Conservation (phyloP, 2,113 vertebrate genomes). For the Channa argus region DNA sequence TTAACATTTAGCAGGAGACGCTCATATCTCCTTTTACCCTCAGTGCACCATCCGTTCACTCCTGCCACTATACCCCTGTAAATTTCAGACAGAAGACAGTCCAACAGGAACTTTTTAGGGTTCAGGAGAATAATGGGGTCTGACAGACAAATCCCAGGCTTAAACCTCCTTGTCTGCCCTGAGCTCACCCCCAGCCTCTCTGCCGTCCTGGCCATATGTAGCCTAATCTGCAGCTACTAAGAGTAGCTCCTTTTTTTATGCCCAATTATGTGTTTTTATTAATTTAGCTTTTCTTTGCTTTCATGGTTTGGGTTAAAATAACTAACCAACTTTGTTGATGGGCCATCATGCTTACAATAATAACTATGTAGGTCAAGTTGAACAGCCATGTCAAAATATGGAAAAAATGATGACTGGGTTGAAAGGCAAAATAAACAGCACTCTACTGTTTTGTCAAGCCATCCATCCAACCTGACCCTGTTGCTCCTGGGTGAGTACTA, state of each 20-base stretch:
- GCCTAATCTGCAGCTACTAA: slow-evolving; percentile 40
- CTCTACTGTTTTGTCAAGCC: too few relatives aligned
- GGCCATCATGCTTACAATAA: too few relatives aligned
- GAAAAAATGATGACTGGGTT: too few relatives aligned
- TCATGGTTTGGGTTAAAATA: too few relatives aligned
- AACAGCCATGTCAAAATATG: too few relatives aligned
- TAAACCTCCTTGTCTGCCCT: slow-evolving; percentile 58
- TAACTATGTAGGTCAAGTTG: too few relatives aligned
- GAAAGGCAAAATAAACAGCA: too few relatives aligned
- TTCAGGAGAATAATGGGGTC: slow-evolving; percentile 67
- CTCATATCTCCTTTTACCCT: slow-evolving; percentile 57
- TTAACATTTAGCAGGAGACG: slow-evolving; percentile 80
- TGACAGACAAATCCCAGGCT: slow-evolving; percentile 77
- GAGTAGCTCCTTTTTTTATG: slow-evolving; percentile 13
- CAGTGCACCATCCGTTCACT: slow-evolving; percentile 27
- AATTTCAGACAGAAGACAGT: slow-evolving; percentile 46
- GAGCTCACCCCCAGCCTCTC: slow-evolving; percentile 34
- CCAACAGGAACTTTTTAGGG: slow-evolving; percentile 64
- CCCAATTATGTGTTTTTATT: neutral
- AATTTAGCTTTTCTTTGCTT: neutral
- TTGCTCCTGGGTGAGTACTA: too few relatives aligned
- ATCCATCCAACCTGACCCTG: too few relatives aligned
- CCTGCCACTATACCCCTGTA: slow-evolving; percentile 41
- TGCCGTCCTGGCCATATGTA: slow-evolving; percentile 10
- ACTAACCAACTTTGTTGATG: too few relatives aligned